Conservation (phyloP, 2,797 vertebrate genomes). For the Smutsia gigantea region DNA sequence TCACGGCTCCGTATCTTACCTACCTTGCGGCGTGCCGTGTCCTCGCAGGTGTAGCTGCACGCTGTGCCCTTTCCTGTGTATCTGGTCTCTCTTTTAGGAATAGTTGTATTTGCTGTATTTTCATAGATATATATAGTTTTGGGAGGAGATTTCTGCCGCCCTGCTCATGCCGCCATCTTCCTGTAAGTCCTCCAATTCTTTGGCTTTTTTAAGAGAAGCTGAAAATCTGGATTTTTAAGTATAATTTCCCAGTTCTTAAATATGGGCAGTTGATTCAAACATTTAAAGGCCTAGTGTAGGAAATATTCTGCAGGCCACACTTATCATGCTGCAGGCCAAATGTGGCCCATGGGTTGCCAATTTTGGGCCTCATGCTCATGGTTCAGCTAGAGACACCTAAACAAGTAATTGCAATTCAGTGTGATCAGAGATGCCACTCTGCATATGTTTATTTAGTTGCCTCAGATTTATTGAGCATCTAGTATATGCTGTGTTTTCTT, state of each 20-base stretch:
- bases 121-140: too few relatives aligned
- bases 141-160: too few relatives aligned
- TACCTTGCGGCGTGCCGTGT: too few relatives aligned
- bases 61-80: too few relatives aligned
- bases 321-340: background rate
- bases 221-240: background rate
- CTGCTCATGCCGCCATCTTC: too few relatives aligned
- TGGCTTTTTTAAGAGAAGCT: background rate
- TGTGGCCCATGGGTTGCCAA: background rate
- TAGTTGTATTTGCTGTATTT: too few relatives aligned
- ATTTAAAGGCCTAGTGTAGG: background rate
- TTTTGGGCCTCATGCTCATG: background rate
- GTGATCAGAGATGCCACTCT: background rate
- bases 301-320: background rate
- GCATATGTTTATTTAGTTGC: background rate
- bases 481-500: background rate
- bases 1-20: too few relatives aligned
- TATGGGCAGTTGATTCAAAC: background rate
- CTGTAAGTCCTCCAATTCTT: too few relatives aligned
- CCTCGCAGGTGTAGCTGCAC: too few relatives aligned
- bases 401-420: background rate
- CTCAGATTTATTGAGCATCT: background rate
- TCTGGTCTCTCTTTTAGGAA: too few relatives aligned
- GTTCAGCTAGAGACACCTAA: background rate
- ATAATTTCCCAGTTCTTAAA: slow-evolving; percentile 30